A percentile compares a stretch with the other conserved stretches of the same genome.
Conservation (phyloP, 2,888 invertebrate genomes). For the Stenolophus ochropezus region DNA sequence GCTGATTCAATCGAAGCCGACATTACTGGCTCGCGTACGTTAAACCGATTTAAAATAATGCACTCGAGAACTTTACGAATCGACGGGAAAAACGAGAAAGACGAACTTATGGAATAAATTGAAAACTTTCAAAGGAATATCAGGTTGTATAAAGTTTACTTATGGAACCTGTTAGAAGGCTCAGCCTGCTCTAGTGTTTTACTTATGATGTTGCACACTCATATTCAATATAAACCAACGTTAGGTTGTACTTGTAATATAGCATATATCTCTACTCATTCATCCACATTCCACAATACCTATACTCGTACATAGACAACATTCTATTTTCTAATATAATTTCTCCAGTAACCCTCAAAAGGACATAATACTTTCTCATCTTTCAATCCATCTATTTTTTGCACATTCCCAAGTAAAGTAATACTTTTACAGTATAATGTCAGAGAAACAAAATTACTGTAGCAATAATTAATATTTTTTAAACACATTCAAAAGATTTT, state of each 20-base stretch:
- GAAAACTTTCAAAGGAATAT: constrained; percentile 52
- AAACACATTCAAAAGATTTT: no score
- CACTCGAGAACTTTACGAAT: constrained; percentile 48
- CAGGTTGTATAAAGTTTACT: constrained; percentile 36
- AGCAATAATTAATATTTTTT: no score
- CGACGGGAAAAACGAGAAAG: constrained; percentile 25
- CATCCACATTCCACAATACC: constrained; percentile 20
- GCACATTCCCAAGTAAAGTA: no score
- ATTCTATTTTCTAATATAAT: no score
- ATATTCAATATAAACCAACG: constrained; percentile 28
- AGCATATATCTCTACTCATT: not conserved
- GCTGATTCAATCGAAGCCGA: constrained; percentile 50
- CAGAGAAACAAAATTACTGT: no score
- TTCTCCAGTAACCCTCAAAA: no score
- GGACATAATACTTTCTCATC: no score
- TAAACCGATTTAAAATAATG: constrained; percentile 53
- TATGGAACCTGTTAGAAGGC: constrained; percentile 33
- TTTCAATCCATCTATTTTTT: no score
- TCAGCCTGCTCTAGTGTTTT: constrained; percentile 11
- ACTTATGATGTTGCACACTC: constrained; percentile 5
- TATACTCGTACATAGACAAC: no score
- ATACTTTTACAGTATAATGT: no score
- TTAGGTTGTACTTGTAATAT: not conserved
- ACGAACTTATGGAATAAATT: constrained; percentile 43
- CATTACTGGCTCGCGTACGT: constrained; percentile 36